A percentile compares a stretch with the other conserved stretches of the same genome.
phyloP scores from a whole-genome alignment of 1,140 invertebrate species.

The Rhyacophila brunnea region DNA sequence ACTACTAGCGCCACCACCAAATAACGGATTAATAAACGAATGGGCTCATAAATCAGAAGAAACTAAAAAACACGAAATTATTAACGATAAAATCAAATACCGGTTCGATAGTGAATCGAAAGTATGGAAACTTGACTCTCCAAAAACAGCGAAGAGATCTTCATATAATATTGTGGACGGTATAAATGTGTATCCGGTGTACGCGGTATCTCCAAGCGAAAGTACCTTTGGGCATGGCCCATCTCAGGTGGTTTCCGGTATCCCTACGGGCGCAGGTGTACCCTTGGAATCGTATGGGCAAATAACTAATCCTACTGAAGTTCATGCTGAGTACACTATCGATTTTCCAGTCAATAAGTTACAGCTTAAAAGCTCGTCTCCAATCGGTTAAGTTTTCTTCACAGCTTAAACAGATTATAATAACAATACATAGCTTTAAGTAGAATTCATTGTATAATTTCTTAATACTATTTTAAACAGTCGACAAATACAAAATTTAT shows the following conservation, averaged over 20 bases:
- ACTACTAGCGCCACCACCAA: constrained; percentile 28
- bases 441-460: no score
- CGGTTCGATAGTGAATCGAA: constrained; percentile 25
- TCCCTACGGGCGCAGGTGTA: not conserved
- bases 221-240: constrained; percentile 33
- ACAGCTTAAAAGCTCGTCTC: constrained; percentile 45
- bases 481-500: no score
- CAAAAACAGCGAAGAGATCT: constrained; percentile 15
- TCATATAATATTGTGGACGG: constrained; percentile 7
- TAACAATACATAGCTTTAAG: not conserved
- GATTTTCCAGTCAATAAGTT: constrained; percentile 50
- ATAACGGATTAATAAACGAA: constrained; percentile 10
- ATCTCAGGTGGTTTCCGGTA: constrained; percentile 1
- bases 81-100: constrained; percentile 27
- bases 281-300: not conserved
- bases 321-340: constrained; percentile 49
- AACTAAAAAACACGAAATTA: not conserved
- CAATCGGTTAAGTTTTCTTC: constrained; percentile 3
- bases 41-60: constrained; percentile 10
- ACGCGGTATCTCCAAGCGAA: constrained; percentile 15
- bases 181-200: constrained; percentile 27
- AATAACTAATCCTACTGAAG: constrained; percentile 41
- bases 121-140: constrained; percentile 23
- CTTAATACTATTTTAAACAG: no score
- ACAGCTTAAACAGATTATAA: not conserved